Conservation (phyloP, 2,888 invertebrate species). For the Liposcelis brunnea region DNA sequence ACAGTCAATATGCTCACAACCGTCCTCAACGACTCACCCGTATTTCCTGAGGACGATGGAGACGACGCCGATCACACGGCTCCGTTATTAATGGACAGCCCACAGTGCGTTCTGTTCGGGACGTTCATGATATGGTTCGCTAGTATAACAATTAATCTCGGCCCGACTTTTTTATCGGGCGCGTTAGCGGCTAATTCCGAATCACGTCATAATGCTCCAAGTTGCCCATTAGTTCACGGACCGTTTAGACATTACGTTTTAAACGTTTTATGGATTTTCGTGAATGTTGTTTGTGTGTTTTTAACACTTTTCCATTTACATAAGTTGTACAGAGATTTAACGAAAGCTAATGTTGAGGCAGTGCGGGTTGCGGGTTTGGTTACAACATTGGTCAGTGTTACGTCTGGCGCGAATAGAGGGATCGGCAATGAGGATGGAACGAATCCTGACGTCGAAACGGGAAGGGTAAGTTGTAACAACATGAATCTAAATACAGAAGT, state of each 20-base stretch:
- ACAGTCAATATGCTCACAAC: conserved; percentile 82
- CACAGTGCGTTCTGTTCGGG: conserved; percentile 79
- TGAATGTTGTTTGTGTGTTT: conserved; percentile 69
- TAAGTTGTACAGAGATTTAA: conserved; percentile 62
- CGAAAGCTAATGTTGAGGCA: conserved; percentile 69
- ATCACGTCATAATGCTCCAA: conserved; percentile 56
- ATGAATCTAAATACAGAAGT: too few relatives aligned
- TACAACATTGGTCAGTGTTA: conserved; percentile 67
- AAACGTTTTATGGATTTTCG: conserved; percentile 77
- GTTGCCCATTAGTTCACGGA: conserved; percentile 72
- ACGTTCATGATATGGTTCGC: conserved; percentile 90
- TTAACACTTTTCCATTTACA: conserved; percentile 69
- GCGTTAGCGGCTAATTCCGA: conserved; percentile 67
- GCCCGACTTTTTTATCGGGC: conserved; percentile 70
- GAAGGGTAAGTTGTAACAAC: neutral
- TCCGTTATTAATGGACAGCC: conserved; percentile 66
- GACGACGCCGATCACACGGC: conserved; percentile 48
- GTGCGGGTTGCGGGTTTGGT: conserved; percentile 66
- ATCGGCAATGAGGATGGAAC: neutral
- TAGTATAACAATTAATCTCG: conserved; percentile 75
- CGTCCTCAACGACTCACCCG: conserved; percentile 69
- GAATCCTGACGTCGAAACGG: neutral
- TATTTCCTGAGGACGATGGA: conserved; percentile 59
- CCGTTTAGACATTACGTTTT: conserved; percentile 79
- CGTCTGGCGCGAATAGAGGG: conserved; percentile 20